Evolutionary conservation across 2,888 invertebrate genomes (phyloP), one percentile per base, ranked within the genome.

Genomic region (Metellina segmentata): DNA sequence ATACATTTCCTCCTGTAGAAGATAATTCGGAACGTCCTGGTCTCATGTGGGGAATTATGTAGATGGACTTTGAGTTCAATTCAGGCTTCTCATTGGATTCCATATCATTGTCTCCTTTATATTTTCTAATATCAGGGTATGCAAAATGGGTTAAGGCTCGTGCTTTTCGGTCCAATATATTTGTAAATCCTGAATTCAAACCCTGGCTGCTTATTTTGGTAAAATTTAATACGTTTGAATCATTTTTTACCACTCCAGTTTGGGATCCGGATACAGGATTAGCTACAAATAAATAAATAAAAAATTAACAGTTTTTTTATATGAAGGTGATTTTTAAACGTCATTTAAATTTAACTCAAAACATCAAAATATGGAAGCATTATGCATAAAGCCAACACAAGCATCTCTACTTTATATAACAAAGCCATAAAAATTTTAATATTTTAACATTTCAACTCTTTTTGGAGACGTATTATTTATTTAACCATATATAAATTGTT

Each of bases 41-140:
- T 72, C 85, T 79, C 13, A 79, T 48, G 20, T 78, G 61, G 7
- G 79, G 79, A n/a, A 79, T 79, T 5, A 72, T 61, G 19, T 71
- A 85, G 4, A 53, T 7, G 7, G 79, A 52, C 16, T 53, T 81
- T 0, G 16, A 16, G 1, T 81, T 69, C n/a, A 71, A 70, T 13
- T 78, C 72, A 2, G 13, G 2, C 20, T 79, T 71, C 48, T 20
- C 11, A 8, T 61, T 34, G 6, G 72, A 48, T 49, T 48, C 75
- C 0, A 49, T 20, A 5, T 19, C 19, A 11, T 52, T 34, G 2
- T 53, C 61, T n/a, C 74, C 53, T n/a, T 13, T 34, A 9, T 9
- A 51, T 16, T 71, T 71, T 13, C 51, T 11, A 52, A 51, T 8
- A 13, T 19, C 82, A 6, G 51, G n/a, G 13, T 77, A n/a, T 16